phyloP scores from a whole-genome alignment of 2,888 invertebrate genomes.

The Vanessa cardui region DNA sequence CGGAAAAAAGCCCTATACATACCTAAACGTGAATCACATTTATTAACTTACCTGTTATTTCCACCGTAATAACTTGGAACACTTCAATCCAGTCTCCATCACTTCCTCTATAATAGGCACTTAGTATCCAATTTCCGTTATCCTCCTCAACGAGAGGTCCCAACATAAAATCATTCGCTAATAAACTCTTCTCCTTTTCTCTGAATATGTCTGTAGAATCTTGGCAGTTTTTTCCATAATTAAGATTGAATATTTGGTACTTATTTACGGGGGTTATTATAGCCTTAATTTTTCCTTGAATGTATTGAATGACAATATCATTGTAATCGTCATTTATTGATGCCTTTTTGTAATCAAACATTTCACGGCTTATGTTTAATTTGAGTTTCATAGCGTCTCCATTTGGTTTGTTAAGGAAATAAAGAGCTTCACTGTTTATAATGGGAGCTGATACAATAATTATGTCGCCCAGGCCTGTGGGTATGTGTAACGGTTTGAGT shows the following conservation, averaged over 20 bases:
- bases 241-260: conserved; percentile 47
- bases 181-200: conserved; percentile 42
- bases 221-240: conserved; percentile 33
- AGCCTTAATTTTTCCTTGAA: conserved; percentile 34
- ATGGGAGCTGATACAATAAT: conserved; percentile 58
- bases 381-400: conserved; percentile 53
- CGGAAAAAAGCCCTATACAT: not conserved
- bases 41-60: conserved; percentile 57
- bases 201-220: conserved; percentile 38
- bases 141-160: conserved; percentile 63
- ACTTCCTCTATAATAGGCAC: conserved; percentile 52
- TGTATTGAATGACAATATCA: conserved; percentile 33
- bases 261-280: conserved; percentile 36
- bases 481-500: conserved; percentile 50
- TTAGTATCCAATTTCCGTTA: conserved; percentile 72
- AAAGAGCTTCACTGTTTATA: conserved; percentile 44
- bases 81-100: conserved; percentile 58
- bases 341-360: conserved; percentile 2
- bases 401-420: conserved; percentile 59
- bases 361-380: conserved; percentile 38
- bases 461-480: conserved; percentile 55
- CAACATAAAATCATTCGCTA: conserved; percentile 57
- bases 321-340: conserved; percentile 26
- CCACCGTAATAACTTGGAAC: conserved; percentile 65
- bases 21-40: conserved; percentile 5